Conservation (phyloP, 1,140 invertebrate genomes). For the Zaprionus tsacasi region DNA sequence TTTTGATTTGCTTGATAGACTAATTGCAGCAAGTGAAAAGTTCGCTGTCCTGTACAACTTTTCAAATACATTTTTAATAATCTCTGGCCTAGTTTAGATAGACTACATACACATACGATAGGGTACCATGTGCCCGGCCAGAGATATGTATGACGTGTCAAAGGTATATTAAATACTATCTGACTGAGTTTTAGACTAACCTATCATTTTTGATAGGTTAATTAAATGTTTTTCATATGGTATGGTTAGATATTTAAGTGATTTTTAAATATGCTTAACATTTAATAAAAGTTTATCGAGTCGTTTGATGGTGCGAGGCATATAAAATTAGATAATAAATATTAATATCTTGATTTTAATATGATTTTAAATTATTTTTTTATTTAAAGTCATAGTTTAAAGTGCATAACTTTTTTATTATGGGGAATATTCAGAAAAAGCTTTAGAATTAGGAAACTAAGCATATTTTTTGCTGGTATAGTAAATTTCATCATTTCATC, state of each 20-base stretch:
- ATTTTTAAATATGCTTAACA: not conserved
- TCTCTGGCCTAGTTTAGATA: not conserved
- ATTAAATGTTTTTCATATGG: not conserved
- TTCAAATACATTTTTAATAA: constrained; percentile 11
- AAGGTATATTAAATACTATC: not conserved
- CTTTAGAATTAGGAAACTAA: not conserved
- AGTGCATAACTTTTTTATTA: not conserved
- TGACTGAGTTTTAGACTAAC: not conserved
- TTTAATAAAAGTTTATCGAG: no score
- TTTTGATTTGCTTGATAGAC: not conserved
- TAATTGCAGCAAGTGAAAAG: constrained; percentile 1
- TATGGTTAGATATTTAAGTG: not conserved
- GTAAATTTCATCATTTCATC: no score
- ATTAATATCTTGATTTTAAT: no score
- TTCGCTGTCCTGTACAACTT: not conserved
- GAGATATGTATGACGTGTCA: constrained; percentile 7
- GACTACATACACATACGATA: not conserved
- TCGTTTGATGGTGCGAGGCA: no score
- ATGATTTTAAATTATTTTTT: no score
- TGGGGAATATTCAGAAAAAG: rapidly evolving
- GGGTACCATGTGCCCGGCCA: not conserved
- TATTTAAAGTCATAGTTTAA: no score
- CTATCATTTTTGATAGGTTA: not conserved
- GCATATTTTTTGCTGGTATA: not conserved
- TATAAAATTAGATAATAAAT: no score